These are phyloP conservation scores for Apteryx mantelli DNA, from an alignment of 2,113 vertebrate genomes.

Conservation along the genomic window DNA sequence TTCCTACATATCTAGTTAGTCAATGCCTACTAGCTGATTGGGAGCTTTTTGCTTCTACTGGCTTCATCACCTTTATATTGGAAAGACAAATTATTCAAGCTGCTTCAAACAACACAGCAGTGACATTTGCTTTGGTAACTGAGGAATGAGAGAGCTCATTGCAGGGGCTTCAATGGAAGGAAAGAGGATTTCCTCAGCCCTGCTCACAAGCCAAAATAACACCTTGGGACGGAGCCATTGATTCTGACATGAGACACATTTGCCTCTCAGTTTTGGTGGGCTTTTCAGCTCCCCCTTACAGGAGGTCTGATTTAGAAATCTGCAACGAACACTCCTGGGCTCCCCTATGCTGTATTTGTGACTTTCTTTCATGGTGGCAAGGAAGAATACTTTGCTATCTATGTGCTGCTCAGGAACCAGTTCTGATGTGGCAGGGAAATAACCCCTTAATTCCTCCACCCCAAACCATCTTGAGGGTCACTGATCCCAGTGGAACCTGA, in stretches of 20 bases:
- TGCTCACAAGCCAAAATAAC: not conserved
- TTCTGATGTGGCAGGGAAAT: not conserved
- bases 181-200: not conserved
- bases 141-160: not conserved
- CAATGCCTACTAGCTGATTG: not conserved
- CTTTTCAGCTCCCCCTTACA: not conserved
- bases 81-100: not conserved
- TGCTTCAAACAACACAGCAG: not conserved
- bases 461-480: not conserved
- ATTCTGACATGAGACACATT: not conserved
- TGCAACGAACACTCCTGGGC: not conserved
- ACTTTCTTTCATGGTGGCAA: not conserved
- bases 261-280: not conserved
- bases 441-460: not conserved
- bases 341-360: not conserved
- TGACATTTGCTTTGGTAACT: not conserved
- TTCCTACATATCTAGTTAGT: not conserved
- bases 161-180: not conserved
- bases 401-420: not conserved
- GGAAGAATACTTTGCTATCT: not conserved
- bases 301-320: not conserved
- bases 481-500: not conserved
- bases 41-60: not conserved
- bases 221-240: not conserved
- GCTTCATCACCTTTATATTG: accelerated